Base-by-base conservation (phyloP, 92 coral and sea anemone genomes). In the Epizoanthus illoricatus region DNA sequence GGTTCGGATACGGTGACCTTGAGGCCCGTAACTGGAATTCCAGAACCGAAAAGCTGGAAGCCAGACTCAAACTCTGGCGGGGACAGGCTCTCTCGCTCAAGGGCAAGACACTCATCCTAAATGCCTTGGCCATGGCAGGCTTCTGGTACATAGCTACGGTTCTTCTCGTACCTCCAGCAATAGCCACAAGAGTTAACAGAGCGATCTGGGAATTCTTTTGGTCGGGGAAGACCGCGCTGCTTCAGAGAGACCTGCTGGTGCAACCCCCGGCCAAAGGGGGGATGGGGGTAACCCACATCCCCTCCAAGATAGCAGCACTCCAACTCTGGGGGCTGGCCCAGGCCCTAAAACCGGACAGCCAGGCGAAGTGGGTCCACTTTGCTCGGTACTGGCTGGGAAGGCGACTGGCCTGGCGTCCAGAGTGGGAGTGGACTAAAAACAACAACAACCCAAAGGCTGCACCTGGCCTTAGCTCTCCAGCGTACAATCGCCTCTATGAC, bases 331-430 rank as follows among this genome's bases (percentile, higher is more conserved):
- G 90, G 75, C 63, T 86, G 2, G 65, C 65, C 5, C 42, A 1
- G 36, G 36, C 36, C 2, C 36, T 28, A 0, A 1, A 28, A 0
- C 33, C 33, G 1, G 33, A 28, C 6, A 4, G 17, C 78, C 17
- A 70, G 84, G 19, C 71, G 2, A 70, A 85, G 19, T 85, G 88
- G 80, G 85, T 71, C 0, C 72, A 56, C 11, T 80, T 85, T 2
- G 84, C 80, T 3, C 43, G 88, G 0, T 85, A 78, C 17, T 79
- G 85, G 85, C 18, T 80, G 15, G 74, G 84, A 12, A 47, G 65
- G 3, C 18, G 58, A 0, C 15, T 28, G 33, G 33, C 33, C 33
- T 28, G 33, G 33, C 33, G 33, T 1, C 33, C 33, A 1, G 33
- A 28, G 33, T 28, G 33, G 33, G 33, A 28, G 33, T 28, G 33